Evolutionary conservation across 92 coral and sea anemone genomes (phyloP), one percentile per base, ranked within the genome.

Genomic region (Montipora capitata): DNA sequence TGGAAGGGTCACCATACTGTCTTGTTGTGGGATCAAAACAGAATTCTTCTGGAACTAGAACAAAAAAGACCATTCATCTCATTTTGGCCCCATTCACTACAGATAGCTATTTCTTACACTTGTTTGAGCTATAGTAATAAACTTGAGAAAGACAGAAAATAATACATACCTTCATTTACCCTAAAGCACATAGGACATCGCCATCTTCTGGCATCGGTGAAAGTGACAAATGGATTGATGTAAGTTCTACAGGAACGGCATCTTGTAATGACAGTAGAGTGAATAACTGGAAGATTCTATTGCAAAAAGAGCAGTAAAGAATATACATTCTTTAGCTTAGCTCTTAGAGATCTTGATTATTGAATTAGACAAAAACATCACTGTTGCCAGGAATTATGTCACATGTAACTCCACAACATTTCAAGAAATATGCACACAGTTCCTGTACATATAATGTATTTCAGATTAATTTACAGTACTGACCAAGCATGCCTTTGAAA

Each of bases 231-330:
- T 40, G 99, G 99, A 85, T 97, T 97, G 77, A 97, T 97, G 71
- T 97, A 97, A 3, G 99, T 97, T 90, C 99, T 95, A 86, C 99
- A 97, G 68, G 99, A 97, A 65, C 99, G 93, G 72, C 99, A 97
- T 84, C 99, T 94, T 72, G 98, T 96, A 45, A 97, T 97, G 81
- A 96, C 92, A 16, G 98, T 94, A 42, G 99, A 97, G 85, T 97
- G 99, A 62, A 97, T 97, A 10, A 97, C 99, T 51, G 99, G 96
- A 63, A 97, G 92, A 85, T 93, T 96, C 99, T 97, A 91, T 1
- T 27, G 75, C 56, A 61, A 2, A 13, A 87, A 48, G 52, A 2
- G 1, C 35, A 27, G 35, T 27, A 27, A 27, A 27, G 35, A 27
- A 27, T 27, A 27, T 27, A 27, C 35, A 27, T 27, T 27, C 35